Conservation (phyloP, 2,797 vertebrate species). For the Kryptolebias ocellatus region DNA sequence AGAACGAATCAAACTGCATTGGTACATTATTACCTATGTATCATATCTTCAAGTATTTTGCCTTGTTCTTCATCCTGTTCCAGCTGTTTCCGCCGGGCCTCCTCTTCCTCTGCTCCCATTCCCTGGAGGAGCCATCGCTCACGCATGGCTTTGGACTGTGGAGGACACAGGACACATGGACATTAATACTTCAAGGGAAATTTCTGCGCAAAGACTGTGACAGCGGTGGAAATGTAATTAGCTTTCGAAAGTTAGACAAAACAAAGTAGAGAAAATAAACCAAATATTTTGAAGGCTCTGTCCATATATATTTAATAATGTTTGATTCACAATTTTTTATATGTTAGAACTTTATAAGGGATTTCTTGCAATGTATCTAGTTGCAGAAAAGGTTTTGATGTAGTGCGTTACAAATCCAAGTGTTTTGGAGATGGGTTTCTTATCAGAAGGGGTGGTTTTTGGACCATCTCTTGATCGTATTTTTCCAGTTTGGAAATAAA, state of each 20-base stretch:
- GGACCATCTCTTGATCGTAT: not conserved
- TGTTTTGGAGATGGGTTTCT: not conserved
- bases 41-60: constrained; percentile 89
- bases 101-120: constrained; percentile 87
- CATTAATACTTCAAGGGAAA: not conserved
- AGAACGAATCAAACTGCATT: constrained; percentile 13
- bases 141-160: constrained; percentile 94
- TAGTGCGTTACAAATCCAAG: not conserved
- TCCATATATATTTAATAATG: too few relatives aligned
- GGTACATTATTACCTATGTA: constrained; percentile 85
- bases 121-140: constrained; percentile 98
- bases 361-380: too few relatives aligned
- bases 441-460: not conserved
- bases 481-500: not conserved
- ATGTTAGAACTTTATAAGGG: too few relatives aligned
- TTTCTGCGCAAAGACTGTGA: not conserved
- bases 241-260: not conserved
- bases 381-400: too few relatives aligned
- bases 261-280: too few relatives aligned
- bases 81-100: constrained; percentile 87
- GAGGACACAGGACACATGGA: constrained; percentile 33
- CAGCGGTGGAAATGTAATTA: not conserved
- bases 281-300: too few relatives aligned
- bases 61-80: constrained; percentile 91
- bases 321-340: too few relatives aligned